Conservation (phyloP, 2,797 vertebrate species). For the Bradypodion ventrale region DNA sequence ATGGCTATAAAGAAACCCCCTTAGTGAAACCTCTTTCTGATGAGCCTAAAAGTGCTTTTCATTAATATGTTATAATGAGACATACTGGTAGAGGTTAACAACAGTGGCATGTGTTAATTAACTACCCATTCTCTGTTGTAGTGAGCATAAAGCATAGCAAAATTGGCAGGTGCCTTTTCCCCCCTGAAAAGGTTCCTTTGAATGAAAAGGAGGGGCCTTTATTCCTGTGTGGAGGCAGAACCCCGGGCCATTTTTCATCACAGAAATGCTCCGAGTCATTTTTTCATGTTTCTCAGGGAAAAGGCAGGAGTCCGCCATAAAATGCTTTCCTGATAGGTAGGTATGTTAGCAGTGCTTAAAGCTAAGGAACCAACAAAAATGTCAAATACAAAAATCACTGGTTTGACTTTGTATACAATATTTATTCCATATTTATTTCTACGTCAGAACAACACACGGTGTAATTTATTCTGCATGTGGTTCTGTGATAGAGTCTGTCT, state of each 20-base stretch:
- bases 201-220: neutral
- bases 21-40: constrained; percentile 62
- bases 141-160: constrained; percentile 52
- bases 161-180: constrained; percentile 3
- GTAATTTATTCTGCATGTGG: too few relatives aligned
- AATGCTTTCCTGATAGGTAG: too few relatives aligned
- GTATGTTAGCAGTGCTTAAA: too few relatives aligned
- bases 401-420: too few relatives aligned
- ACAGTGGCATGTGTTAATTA: constrained; percentile 76
- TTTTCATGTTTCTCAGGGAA: neutral
- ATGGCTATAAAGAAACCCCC: constrained; percentile 63
- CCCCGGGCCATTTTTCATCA: neutral
- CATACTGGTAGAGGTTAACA: constrained; percentile 89
- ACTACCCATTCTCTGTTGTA: constrained; percentile 62
- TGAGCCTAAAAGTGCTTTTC: constrained; percentile 70
- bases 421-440: too few relatives aligned
- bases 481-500: too few relatives aligned
- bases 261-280: neutral
- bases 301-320: neutral
- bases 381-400: too few relatives aligned
- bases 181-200: constrained; percentile 40
- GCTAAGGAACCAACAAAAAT: too few relatives aligned
- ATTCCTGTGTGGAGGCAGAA: neutral
- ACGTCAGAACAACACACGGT: too few relatives aligned
- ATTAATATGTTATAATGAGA: constrained; percentile 94